Conservation (phyloP, 2,113 vertebrate species). For the Willisornis vidua region DNA sequence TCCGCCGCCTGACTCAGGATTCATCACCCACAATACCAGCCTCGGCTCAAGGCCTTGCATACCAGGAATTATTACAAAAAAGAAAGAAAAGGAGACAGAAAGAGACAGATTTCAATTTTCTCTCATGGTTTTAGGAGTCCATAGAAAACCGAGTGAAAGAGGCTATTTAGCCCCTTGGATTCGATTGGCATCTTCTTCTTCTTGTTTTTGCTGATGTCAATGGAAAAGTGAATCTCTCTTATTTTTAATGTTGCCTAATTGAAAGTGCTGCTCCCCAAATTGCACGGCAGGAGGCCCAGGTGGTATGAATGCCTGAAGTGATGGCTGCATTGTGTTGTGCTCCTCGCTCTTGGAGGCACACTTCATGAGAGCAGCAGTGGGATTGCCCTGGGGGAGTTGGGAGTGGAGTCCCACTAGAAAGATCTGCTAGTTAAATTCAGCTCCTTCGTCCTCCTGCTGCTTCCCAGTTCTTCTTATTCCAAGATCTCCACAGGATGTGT, state of each 20-base stretch:
- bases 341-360: slow-evolving; percentile 21
- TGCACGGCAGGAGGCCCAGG: slow-evolving; percentile 49
- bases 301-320: slow-evolving; percentile 49
- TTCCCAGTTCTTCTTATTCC: not conserved
- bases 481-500: not conserved
- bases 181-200: not conserved
- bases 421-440: not conserved
- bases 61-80: slow-evolving; percentile 15
- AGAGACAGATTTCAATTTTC: slow-evolving; percentile 53
- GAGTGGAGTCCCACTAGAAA: slow-evolving; percentile 5
- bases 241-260: slow-evolving; percentile 59
- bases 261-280: not conserved
- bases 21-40: slow-evolving; percentile 28
- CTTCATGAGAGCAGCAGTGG: slow-evolving; percentile 38
- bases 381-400: not conserved
- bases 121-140: not conserved
- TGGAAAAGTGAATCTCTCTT: slow-evolving; percentile 36
- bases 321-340: slow-evolving; percentile 63
- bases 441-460: slow-evolving; percentile 35
- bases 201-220: slow-evolving; percentile 28
- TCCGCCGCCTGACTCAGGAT: slow-evolving; percentile 25
- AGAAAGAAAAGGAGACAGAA: slow-evolving; percentile 36
- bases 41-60: not conserved
- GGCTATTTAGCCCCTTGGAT: slow-evolving; percentile 35
- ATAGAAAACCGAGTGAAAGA: slow-evolving; percentile 48